These are phyloP conservation scores for Chaetoderma sp. DNA, from an alignment of 2,888 invertebrate species.

Conservation along the genomic window DNA sequence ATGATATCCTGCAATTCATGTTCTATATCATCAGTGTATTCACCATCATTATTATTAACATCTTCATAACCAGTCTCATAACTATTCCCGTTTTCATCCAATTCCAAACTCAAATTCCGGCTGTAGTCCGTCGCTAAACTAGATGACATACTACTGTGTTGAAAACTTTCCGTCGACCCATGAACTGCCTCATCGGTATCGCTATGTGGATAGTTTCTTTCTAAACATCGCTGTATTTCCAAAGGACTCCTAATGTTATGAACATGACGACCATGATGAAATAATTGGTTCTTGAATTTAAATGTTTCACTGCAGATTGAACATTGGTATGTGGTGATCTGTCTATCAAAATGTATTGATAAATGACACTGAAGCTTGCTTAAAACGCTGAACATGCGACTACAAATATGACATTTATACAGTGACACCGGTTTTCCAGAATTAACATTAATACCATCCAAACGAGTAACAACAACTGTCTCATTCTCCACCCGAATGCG, in stretches of 20 bases:
- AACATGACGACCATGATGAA: conserved; percentile 45
- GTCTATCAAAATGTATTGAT: conserved; percentile 60
- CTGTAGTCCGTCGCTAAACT: neutral
- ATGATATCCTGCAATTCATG: neutral
- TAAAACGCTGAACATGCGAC: conserved; percentile 58
- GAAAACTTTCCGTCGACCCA: neutral
- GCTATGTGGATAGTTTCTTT: neutral
- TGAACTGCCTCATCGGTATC: neutral
- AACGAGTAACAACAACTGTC: conserved; percentile 59
- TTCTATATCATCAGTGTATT: too few species aligned
- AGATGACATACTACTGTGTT: neutral
- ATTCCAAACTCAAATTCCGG: neutral
- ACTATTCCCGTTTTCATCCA: neutral
- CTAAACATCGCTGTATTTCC: neutral
- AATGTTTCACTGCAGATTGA: conserved; percentile 60
- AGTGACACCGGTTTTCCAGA: conserved; percentile 57
- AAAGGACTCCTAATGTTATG: neutral
- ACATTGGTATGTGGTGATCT: conserved; percentile 57
- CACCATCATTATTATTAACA: neutral
- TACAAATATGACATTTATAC: conserved; percentile 67
- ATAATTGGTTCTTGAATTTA: conserved; percentile 56
- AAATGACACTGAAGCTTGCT: conserved; percentile 63
- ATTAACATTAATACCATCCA: conserved; percentile 60
- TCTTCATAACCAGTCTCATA: neutral
- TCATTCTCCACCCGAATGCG: conserved; percentile 55